Base-by-base conservation (phyloP, 2,113 vertebrate species). In the Colossoma macropomum region DNA sequence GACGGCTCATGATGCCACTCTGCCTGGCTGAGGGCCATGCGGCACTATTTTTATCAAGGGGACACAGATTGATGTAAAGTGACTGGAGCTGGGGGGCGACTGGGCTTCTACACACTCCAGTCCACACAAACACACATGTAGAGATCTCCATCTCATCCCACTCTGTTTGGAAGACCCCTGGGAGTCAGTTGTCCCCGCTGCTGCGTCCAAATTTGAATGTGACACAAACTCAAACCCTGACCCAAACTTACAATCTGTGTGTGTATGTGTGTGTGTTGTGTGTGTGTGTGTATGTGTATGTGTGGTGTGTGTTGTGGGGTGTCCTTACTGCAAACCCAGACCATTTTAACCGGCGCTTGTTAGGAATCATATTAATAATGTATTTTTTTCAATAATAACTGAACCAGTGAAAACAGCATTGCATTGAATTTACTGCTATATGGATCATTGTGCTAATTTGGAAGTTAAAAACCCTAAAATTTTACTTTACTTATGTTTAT, bases 11-110 rank as follows among this genome's bases (percentile, higher is more conserved):
- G 90, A 91, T 90, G 91, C 89, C 89, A 69, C 75, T 73, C 81
- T 90, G 84, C 87, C 91, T 92, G 87, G 84, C 91, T 75, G 63
- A 89, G 86, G 86, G 83, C 83, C 66, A 77, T 77, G 85, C 92
- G 84, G 91, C 92, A 91, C 92, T 95, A 92, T 93, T 94, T 94
- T 93, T 94, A 93, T 92, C 92, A 92, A 92, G 90, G 87, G 91
- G 80, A 89, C 80, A 90, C 91, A 88, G 93, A 94, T 92, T 94
- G 93, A 95, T 95, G 91, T 84, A 86, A 93, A 93, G 93, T 92
- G 94, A 95, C 91, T 90, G 92, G 81, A 89, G 92, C 94, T 84
- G 80, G 92, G 92, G 93, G 90, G 90, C 89, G 92, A 90, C 91
- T 92, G 92, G 90, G 92, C 88, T 90, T 92, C 93, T 91, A 92